Conservation (phyloP, 2,113 vertebrate species). For the Esox niger region DNA sequence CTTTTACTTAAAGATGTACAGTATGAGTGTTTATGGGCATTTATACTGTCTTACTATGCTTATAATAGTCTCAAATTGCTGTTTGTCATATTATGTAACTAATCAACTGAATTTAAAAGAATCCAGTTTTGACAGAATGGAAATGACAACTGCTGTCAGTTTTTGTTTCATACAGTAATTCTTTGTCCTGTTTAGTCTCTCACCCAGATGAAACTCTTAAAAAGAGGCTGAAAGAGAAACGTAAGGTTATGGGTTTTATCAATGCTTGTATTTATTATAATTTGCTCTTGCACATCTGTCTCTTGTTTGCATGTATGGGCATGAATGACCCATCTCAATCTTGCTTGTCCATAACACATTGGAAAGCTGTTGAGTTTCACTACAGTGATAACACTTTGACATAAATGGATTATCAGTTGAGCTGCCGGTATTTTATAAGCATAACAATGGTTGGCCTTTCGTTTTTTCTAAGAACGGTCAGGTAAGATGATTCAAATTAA, state of each 20-base stretch:
- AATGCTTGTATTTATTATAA: conserved; percentile 41
- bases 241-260: conserved; percentile 79
- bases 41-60: background rate
- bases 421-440: background rate
- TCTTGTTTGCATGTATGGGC: conserved; percentile 82
- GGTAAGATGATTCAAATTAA: no score
- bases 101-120: background rate
- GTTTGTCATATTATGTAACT: background rate
- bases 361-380: conserved; percentile 41
- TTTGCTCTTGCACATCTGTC: conserved; percentile 45
- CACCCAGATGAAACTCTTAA: conserved; percentile 93
- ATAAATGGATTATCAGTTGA: conserved; percentile 18
- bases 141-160: conserved; percentile 23
- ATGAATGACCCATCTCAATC: conserved; percentile 70
- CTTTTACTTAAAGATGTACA: no score
- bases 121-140: background rate
- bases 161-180: conserved; percentile 49
- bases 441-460: no score
- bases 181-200: conserved; percentile 80
- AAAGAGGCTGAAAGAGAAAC: conserved; percentile 99
- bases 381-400: conserved; percentile 11
- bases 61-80: background rate
- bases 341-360: conserved; percentile 64
- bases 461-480: no score
- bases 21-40: background rate